These are phyloP conservation scores for Drosophila lutescens DNA, from an alignment of 2,888 invertebrate species.

Conservation along the genomic window DNA sequence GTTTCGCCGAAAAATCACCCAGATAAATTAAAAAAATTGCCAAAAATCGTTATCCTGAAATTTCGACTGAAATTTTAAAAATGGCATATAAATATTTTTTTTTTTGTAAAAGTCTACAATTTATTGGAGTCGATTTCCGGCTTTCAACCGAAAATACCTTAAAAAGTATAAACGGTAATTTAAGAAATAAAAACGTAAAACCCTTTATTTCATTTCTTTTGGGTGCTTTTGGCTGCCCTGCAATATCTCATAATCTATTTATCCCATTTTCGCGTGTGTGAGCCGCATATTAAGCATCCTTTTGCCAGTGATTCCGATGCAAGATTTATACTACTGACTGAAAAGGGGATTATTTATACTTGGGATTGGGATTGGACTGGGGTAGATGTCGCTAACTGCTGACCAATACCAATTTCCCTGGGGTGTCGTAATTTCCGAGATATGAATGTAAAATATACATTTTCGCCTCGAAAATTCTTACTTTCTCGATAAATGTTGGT, in stretches of 20 bases:
- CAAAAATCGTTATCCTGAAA: too few relatives aligned
- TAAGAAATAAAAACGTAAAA: neutral
- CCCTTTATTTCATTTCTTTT: slow-evolving; percentile 32
- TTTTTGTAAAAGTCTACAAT: too few relatives aligned
- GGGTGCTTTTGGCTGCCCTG: slow-evolving; percentile 25
- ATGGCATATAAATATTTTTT: too few relatives aligned
- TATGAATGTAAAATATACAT: slow-evolving; percentile 84
- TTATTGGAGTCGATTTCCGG: too few relatives aligned
- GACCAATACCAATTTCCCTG: slow-evolving; percentile 78
- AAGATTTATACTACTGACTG: slow-evolving; percentile 64
- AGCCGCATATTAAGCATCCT: slow-evolving; percentile 62
- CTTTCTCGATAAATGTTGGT: slow-evolving; percentile 32
- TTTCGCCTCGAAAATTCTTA: slow-evolving; percentile 58
- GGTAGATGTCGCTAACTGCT: slow-evolving; percentile 57
- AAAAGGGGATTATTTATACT: slow-evolving; percentile 32
- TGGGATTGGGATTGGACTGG: neutral
- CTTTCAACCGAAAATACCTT: neutral
- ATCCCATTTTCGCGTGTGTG: slow-evolving; percentile 53
- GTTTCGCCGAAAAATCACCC: too few relatives aligned
- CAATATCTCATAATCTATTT: slow-evolving; percentile 60
- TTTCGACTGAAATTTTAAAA: too few relatives aligned
- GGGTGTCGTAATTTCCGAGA: slow-evolving; percentile 84
- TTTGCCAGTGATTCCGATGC: slow-evolving; percentile 43
- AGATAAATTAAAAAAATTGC: too few relatives aligned
- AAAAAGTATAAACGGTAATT: too few relatives aligned